Percentiles rank a stretch among this genome's conserved stretches.
Evolutionary conservation across 2,888 invertebrate genomes (phyloP).

Genomic region (Lithophane socia): DNA sequence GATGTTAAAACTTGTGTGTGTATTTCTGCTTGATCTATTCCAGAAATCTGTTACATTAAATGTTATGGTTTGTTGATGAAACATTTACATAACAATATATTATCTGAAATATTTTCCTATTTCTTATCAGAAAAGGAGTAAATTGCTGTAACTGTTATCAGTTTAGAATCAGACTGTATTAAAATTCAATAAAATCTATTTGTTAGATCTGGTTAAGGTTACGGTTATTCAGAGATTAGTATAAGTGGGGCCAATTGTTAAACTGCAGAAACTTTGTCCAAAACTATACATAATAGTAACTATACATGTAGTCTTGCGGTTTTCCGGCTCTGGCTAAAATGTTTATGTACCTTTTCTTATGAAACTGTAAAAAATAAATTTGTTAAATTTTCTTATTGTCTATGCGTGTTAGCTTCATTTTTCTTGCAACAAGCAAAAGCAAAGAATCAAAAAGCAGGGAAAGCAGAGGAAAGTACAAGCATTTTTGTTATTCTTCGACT

Average conservation of each 20-base stretch:
- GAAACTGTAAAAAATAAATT: background rate
- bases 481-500: background rate
- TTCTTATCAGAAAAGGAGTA: conserved; percentile 4
- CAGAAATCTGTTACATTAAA: background rate
- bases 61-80: conserved; percentile 9
- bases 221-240: conserved; percentile 11
- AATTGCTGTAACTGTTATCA: conserved; percentile 32
- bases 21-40: background rate
- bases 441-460: background rate
- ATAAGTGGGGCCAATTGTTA: background rate
- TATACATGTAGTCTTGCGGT: background rate
- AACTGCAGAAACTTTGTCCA: conserved; percentile 3
- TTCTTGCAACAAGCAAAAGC: background rate
- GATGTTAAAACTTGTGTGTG: background rate
- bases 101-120: background rate
- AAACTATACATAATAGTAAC: background rate
- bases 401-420: background rate
- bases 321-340: background rate
- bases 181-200: background rate
- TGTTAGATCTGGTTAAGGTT: background rate
- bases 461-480: background rate
- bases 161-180: conserved; percentile 6
- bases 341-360: background rate
- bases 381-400: background rate
- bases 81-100: background rate